Evolutionary conservation across 2,797 vertebrate genomes (phyloP).

Genomic region (Peromyscus melanophrys): DNA sequence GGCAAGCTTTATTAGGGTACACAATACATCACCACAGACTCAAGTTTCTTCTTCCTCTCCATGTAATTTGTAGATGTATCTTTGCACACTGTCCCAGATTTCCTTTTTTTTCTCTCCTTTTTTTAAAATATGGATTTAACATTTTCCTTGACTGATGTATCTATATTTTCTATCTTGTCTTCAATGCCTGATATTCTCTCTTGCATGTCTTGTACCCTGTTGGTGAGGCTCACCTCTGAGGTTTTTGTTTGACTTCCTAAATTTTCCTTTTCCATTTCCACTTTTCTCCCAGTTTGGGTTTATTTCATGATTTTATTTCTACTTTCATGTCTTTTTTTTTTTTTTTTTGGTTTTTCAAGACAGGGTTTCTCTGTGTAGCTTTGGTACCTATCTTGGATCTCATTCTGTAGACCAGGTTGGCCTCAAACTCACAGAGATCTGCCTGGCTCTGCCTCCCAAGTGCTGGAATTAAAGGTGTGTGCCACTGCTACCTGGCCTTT

Average conservation of each 20-base stretch:
- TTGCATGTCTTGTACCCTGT: not conserved
- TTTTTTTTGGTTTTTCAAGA: too few relatives aligned
- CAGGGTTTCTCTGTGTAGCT: too few relatives aligned
- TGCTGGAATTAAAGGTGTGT: too few relatives aligned
- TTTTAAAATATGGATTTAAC: not conserved
- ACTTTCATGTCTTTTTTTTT: not conserved
- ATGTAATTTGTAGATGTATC: not conserved
- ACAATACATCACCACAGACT: not conserved
- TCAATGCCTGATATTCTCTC: not conserved
- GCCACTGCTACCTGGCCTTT: too few relatives aligned
- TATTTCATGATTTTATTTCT: not conserved
- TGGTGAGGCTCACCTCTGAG: not conserved
- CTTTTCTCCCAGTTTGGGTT: not conserved
- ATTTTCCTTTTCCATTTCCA: not conserved
- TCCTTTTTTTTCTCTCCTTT: not conserved
- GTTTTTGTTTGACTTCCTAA: not conserved
- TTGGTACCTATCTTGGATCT: too few relatives aligned
- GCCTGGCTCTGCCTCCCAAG: too few relatives aligned
- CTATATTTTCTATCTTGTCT: not conserved
- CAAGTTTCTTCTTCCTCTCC: not conserved
- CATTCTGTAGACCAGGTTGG: too few relatives aligned
- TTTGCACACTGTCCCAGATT: not conserved
- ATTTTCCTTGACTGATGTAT: not conserved
- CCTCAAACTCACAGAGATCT: too few relatives aligned
- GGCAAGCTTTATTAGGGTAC: too few relatives aligned